A percentile compares a stretch with the other conserved stretches of the same genome.
Evolutionary conservation across 1,140 invertebrate species (phyloP).

Genomic region (Bicyclus anynana): DNA sequence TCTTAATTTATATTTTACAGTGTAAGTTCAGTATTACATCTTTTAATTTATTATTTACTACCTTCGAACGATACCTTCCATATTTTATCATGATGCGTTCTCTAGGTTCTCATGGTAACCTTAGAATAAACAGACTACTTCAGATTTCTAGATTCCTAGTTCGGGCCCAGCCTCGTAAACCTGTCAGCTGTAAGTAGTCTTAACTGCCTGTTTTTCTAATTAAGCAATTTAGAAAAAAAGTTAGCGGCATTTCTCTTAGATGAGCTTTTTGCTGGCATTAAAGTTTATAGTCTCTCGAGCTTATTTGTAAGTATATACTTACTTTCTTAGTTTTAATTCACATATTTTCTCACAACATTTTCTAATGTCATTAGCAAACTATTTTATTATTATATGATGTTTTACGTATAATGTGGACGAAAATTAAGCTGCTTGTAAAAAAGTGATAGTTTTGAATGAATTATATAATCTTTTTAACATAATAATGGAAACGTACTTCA

Average conservation of each 20-base stretch:
- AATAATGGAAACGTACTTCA: no score
- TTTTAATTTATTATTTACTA: background rate
- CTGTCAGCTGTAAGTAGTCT: background rate
- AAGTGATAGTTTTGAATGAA: no score
- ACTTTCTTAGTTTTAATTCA: background rate
- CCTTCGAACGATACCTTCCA: background rate
- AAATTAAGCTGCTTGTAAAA: no score
- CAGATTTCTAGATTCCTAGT: slow-evolving; percentile 1
- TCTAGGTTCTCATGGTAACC: background rate
- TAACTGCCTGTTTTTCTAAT: background rate
- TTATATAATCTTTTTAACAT: no score
- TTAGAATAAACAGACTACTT: background rate
- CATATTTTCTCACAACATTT: background rate
- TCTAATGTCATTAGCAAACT: no score
- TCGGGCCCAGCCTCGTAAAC: background rate
- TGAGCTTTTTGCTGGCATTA: background rate
- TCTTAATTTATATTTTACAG: no score
- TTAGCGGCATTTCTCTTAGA: slow-evolving; percentile 2
- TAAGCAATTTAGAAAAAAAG: slow-evolving; percentile 1
- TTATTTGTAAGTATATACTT: no score
- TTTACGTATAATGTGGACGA: no score
- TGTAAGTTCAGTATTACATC: no score
- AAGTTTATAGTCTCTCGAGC: background rate
- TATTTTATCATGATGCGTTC: background rate
- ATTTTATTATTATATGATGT: no score